phyloP scores from a whole-genome alignment of 1,140 invertebrate genomes.

The Cryptotermes secundus region DNA sequence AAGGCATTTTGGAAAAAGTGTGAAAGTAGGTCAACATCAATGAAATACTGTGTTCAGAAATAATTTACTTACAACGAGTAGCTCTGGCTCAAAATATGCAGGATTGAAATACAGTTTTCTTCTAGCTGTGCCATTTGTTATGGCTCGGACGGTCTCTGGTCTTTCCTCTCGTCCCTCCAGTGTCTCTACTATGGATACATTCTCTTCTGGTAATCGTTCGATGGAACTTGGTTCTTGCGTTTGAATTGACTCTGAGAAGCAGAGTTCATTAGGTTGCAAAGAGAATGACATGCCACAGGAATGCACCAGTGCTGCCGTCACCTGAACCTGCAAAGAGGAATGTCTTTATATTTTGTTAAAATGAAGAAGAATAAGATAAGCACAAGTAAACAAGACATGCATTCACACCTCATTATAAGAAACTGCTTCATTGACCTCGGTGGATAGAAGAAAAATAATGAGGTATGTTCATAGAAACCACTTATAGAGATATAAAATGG shows the following conservation, averaged over 20 bases:
- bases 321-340: conserved; percentile 51
- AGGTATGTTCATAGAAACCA: not conserved
- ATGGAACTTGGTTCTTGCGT: conserved; percentile 47
- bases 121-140: conserved; percentile 62
- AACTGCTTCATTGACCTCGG: too few relatives aligned
- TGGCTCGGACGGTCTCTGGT: conserved; percentile 60
- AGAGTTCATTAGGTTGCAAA: too few relatives aligned
- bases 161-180: conserved; percentile 61
- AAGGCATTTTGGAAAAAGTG: too few relatives aligned
- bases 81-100: conserved; percentile 81
- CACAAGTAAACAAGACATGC: not conserved
- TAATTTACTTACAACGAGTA: conserved; percentile 64
- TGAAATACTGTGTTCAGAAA: too few relatives aligned
- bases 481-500: not conserved
- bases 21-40: too few relatives aligned
- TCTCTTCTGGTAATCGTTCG: conserved; percentile 76
- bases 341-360: too few relatives aligned
- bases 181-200: conserved; percentile 80
- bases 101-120: conserved; percentile 85
- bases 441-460: not conserved
- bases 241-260: not conserved
- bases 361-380: too few relatives aligned
- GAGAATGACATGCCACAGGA: conserved; percentile 42
- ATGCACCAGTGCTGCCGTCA: conserved; percentile 69
- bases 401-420: not conserved